phyloP scores from a whole-genome alignment of 1,140 invertebrate species.

The Micrasema longulum region DNA sequence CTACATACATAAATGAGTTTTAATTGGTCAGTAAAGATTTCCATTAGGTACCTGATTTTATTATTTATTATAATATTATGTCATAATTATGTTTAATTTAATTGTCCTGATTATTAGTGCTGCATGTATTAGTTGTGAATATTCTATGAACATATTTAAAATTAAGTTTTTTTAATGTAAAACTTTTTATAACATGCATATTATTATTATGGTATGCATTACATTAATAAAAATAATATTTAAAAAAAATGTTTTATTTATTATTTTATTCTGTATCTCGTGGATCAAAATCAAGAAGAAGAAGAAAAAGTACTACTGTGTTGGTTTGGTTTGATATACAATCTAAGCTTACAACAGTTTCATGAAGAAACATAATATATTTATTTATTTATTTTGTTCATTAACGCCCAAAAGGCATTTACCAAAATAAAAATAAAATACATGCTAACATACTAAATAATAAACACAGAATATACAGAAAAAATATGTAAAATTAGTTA shows the following conservation, averaged over 20 bases:
- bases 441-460: too few species aligned
- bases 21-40: constrained; percentile 22
- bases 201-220: constrained; percentile 5
- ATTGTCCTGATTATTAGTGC: constrained; percentile 7
- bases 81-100: constrained; percentile 15
- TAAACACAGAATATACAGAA: too few species aligned
- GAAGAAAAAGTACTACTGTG: not conserved
- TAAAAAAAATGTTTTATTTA: not conserved
- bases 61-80: constrained; percentile 24
- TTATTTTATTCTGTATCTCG: not conserved
- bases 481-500: too few species aligned
- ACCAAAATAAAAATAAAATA: too few species aligned
- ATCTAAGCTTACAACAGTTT: not conserved
- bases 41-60: constrained; percentile 36
- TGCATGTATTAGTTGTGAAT: constrained; percentile 34
- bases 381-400: not conserved
- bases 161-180: constrained; percentile 25
- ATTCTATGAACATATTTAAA: constrained; percentile 23
- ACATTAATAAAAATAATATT: constrained; percentile 16
- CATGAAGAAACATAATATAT: not conserved
- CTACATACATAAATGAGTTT: too few species aligned
- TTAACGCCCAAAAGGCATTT: too few species aligned
- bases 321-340: not conserved
- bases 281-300: not conserved
- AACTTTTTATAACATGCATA: constrained; percentile 26